phyloP scores from a whole-genome alignment of 2,888 invertebrate genomes.

The Drosophila emarginata region DNA sequence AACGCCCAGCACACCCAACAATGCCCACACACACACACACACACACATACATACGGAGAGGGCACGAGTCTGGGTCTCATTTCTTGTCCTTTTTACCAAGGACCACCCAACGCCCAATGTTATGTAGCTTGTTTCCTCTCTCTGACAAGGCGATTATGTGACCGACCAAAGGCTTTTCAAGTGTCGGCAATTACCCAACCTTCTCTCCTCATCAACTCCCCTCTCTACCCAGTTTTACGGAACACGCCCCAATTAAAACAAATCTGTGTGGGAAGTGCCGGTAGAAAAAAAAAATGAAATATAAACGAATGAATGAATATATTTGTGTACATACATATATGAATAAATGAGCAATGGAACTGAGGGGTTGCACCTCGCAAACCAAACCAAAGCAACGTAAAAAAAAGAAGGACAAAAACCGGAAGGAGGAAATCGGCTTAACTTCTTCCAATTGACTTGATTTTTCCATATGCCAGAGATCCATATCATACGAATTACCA shows the following conservation, averaged over 20 bases:
- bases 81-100: constrained; percentile 5
- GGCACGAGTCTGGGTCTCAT: constrained; percentile 18
- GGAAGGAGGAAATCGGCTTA: constrained; percentile 64
- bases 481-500: constrained; percentile 53
- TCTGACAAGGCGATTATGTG: constrained; percentile 64
- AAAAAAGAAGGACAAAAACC: constrained; percentile 37
- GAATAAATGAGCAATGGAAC: constrained; percentile 37
- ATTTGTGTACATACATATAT: too few relatives aligned
- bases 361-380: constrained; percentile 32
- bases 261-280: constrained; percentile 74
- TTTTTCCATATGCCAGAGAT: constrained; percentile 45
- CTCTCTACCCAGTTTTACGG: constrained; percentile 16
- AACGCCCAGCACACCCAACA: constrained; percentile 48
- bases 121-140: constrained; percentile 33
- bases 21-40: not conserved
- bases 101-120: constrained; percentile 55
- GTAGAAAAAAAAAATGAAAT: constrained; percentile 27
- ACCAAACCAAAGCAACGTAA: not conserved
- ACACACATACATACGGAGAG: too few relatives aligned
- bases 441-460: constrained; percentile 73
- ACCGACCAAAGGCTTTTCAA: constrained; percentile 64
- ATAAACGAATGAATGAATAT: not conserved
- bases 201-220: not conserved
- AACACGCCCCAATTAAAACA: constrained; percentile 69
- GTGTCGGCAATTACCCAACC: constrained; percentile 70